Evolutionary conservation across 2,113 vertebrate genomes (phyloP).

Genomic region (Phaethornis superciliosus): DNA sequence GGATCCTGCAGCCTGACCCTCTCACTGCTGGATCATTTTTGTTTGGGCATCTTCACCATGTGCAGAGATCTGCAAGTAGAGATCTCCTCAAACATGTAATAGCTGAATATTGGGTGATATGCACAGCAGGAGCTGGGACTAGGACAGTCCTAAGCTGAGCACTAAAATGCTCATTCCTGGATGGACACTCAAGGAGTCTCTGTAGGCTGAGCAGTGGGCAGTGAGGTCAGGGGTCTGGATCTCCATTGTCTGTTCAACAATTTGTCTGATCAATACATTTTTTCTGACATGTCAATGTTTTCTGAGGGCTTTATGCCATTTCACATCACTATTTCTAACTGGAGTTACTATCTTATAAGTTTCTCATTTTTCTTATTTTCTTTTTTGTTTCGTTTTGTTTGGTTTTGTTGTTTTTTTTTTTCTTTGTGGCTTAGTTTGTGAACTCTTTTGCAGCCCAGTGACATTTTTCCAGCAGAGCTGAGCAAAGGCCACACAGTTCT

Average conservation of each 20-base stretch:
- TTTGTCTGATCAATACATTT: neutral
- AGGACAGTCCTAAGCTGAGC: neutral
- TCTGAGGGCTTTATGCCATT: neutral
- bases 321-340: neutral
- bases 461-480: neutral
- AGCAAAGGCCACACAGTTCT: neutral
- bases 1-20: neutral
- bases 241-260: neutral
- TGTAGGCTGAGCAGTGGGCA: accelerated
- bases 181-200: neutral
- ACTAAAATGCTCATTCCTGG: neutral
- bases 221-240: neutral
- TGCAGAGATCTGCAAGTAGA: neutral
- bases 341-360: neutral
- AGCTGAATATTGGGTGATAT: neutral
- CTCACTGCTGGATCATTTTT: neutral
- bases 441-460: neutral
- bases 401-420: neutral
- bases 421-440: neutral
- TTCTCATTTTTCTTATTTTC: neutral
- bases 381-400: neutral
- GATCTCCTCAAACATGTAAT: neutral
- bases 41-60: neutral
- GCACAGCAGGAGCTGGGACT: neutral
- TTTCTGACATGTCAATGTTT: neutral